Evolutionary conservation across 2,888 invertebrate species (phyloP), one percentile per base, ranked within the genome.

Genomic region (Euplexia lucipara): DNA sequence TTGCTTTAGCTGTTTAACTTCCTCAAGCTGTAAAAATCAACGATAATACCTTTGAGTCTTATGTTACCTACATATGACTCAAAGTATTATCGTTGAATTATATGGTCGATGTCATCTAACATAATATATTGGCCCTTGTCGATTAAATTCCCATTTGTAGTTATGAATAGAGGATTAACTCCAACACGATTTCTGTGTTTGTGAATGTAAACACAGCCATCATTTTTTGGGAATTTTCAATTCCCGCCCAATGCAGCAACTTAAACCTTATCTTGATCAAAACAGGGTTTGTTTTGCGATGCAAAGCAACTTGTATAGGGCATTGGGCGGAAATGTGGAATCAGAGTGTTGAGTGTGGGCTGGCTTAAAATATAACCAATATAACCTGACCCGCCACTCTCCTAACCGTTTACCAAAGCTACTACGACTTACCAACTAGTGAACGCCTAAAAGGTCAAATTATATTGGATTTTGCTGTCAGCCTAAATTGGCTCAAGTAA

Each of bases 401-500:
- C 81, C 80, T 84, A 71, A 79, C 76, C 78, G 72, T 80, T 84
- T 78, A 76, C 61, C 79, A 79, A 84, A 67, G 56, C 52, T 45
- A 64, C 72, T 68, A 63, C 30, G 67, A 42, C 48, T 37, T 22
- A 51, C 67, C 75, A 86, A 85, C 83, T 80, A 75, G 78, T 81
- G 65, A 78, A 79, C 81, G 83, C 83, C 70, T 70, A 64, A 88
- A 80, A 78, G 92, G 79, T 89, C 94, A 86, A 72, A 58, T 78
- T 75, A 86, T 59, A 78, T 69, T 93, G 93, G 95, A 75, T 79
- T 75, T 71, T 45, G 81, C 82, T 82, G 87, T 84, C 73, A 81
- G 77, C 81, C 85, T 94, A 93, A 95, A 94, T 95, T 95, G 95
- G 90, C 90, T 93, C 88, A 92, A 94, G 93, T 93, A 93, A 92